These are phyloP conservation scores for Laterallus jamaicensis DNA, from an alignment of 2,113 vertebrate species.

Conservation along the genomic window DNA sequence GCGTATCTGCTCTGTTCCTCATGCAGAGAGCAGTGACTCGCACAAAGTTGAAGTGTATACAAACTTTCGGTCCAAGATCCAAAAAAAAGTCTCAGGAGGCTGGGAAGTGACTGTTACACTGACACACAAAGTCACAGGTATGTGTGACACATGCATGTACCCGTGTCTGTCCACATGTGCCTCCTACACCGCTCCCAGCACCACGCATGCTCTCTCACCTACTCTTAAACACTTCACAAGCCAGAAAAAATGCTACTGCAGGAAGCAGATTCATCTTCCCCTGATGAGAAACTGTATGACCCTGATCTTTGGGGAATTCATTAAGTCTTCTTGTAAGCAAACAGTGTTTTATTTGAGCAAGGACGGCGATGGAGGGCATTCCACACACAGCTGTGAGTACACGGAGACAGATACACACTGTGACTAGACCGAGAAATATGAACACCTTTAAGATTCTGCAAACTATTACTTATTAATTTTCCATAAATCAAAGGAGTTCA, in stretches of 20 bases:
- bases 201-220: not conserved
- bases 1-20: not conserved
- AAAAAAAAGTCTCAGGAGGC: not conserved
- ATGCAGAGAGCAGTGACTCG: not conserved
- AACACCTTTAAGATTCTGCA: not conserved
- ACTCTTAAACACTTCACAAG: not conserved
- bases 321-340: constrained; percentile 6
- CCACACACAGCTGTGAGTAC: constrained; percentile 5
- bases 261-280: not conserved
- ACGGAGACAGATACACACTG: not conserved
- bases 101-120: not conserved
- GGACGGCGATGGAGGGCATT: not conserved
- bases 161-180: not conserved
- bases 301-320: constrained; percentile 13
- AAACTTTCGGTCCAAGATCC: not conserved
- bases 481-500: not conserved
- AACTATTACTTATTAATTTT: not conserved
- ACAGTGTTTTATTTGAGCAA: constrained; percentile 37
- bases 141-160: not conserved
- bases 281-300: not conserved
- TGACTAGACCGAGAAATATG: not conserved
- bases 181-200: not conserved
- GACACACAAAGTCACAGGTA: not conserved
- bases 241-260: not conserved
- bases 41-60: not conserved